Evolutionary conservation across 2,113 vertebrate species (phyloP), one percentile per base, ranked within the genome.

Genomic region (Helogale parvula): DNA sequence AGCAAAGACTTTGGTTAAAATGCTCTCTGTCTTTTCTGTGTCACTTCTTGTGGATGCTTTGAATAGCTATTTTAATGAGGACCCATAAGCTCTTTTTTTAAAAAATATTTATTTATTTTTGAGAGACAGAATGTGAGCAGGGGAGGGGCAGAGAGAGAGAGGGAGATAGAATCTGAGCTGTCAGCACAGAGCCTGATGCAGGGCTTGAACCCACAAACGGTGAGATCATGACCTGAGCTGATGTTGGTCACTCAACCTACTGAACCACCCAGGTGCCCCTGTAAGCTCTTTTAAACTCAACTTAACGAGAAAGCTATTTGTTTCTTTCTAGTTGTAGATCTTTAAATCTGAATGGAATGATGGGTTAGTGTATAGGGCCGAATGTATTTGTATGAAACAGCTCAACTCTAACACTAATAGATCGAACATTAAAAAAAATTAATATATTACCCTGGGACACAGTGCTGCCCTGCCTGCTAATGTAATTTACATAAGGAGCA

Each of bases 401-500:
- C 8, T 35, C 38, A 85, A 50, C 57, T 94, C 90, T 96, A 72
- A 89, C 23, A 94, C 29, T 74, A 96, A 85, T 66, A 16, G 5
- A 90, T 90, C 45, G 79, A 72, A 82, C 3, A n/a, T 52, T 33
- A 1, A 41, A 60, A 68, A 90, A 84, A 66, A 41, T 83, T 45
- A 69, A 23, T 91, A 57, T 66, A 68, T 95, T 65, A 94, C 9
- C 23, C 19, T 76, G 47, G 27, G 38, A 94, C 38, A 38, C 1
- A 1, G 1, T 33, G 11, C 15, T 74, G 17, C 41, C 41, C 41
- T 89, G 38, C 17, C 25, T 89, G 50, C 38, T 86, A 89, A 85
- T 81, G n/a, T 85, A 81, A 89, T 82, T 94, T 21, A 81, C 27
- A 31, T 6, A 68, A 9, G 45, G 8, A 87, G 21, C 41, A 77